phyloP scores from a whole-genome alignment of 2,888 invertebrate genomes.

The Hemaris fuciformis region DNA sequence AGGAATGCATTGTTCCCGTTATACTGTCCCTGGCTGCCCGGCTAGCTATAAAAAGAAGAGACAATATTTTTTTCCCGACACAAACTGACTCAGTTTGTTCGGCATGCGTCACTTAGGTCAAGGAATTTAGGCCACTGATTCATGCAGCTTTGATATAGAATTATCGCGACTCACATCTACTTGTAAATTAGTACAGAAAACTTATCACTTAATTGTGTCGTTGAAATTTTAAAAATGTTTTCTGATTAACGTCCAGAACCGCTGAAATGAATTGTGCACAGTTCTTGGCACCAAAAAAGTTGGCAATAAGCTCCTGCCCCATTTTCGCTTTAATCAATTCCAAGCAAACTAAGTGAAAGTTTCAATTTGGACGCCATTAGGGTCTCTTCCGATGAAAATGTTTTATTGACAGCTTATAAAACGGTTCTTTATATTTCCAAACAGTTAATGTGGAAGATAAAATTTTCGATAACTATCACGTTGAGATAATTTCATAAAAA shows the following conservation, averaged over 20 bases:
- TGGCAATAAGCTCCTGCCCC: conserved; percentile 35
- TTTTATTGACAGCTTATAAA: conserved; percentile 32
- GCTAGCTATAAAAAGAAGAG: conserved; percentile 57
- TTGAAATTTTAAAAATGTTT: background rate
- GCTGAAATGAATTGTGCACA: background rate
- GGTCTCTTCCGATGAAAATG: conserved; percentile 26
- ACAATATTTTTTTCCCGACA: conserved; percentile 49
- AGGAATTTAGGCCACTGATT: conserved; percentile 51
- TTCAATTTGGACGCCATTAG: conserved; percentile 57
- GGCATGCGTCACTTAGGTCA: conserved; percentile 37
- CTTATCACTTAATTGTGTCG: background rate
- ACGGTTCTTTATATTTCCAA: conserved; percentile 22
- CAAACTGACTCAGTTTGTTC: conserved; percentile 56
- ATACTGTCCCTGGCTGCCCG: conserved; percentile 47
- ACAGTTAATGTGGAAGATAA: conserved; percentile 25
- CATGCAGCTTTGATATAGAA: conserved; percentile 22
- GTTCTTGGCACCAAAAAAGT: conserved; percentile 21
- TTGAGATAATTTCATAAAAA: conserved; percentile 22
- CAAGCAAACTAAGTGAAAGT: conserved; percentile 47
- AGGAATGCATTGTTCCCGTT: conserved; percentile 77
- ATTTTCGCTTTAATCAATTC: conserved; percentile 56
- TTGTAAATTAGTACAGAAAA: background rate
- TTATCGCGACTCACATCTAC: background rate
- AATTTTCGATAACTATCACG: conserved; percentile 26
- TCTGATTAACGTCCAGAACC: background rate